A percentile compares a stretch with the other conserved stretches of the same genome.
Evolutionary conservation across 2,797 vertebrate genomes (phyloP).

Genomic region (Melopsittacus undulatus): DNA sequence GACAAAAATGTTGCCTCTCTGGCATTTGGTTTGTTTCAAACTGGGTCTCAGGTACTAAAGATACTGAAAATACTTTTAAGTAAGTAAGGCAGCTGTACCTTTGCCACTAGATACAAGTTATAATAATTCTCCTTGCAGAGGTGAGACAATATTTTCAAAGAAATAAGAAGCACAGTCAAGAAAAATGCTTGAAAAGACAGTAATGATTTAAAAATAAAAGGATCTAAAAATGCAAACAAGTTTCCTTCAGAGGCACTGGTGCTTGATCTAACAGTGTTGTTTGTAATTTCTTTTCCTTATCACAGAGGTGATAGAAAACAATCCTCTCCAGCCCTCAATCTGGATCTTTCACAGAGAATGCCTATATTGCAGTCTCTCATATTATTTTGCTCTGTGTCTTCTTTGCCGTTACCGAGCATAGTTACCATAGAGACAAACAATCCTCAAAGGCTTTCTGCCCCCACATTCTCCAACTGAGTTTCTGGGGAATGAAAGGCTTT

Average conservation of each 20-base stretch:
- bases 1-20: background rate
- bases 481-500: background rate
- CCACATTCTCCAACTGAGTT: background rate
- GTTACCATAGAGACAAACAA: constrained; percentile 62
- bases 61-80: background rate
- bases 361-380: background rate
- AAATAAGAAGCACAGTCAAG: background rate
- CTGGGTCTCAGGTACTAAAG: background rate
- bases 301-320: background rate
- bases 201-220: background rate
- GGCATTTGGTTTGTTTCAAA: background rate
- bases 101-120: background rate
- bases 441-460: constrained; percentile 5
- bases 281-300: background rate
- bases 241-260: background rate
- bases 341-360: background rate
- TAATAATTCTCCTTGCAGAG: background rate
- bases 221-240: background rate
- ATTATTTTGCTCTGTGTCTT: background rate
- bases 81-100: background rate
- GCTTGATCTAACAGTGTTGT: background rate
- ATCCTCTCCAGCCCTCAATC: background rate
- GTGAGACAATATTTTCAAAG: background rate
- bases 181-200: background rate
- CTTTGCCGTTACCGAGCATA: background rate